phyloP scores from a whole-genome alignment of 2,797 vertebrate species.

The Apogon hyalosoma region DNA sequence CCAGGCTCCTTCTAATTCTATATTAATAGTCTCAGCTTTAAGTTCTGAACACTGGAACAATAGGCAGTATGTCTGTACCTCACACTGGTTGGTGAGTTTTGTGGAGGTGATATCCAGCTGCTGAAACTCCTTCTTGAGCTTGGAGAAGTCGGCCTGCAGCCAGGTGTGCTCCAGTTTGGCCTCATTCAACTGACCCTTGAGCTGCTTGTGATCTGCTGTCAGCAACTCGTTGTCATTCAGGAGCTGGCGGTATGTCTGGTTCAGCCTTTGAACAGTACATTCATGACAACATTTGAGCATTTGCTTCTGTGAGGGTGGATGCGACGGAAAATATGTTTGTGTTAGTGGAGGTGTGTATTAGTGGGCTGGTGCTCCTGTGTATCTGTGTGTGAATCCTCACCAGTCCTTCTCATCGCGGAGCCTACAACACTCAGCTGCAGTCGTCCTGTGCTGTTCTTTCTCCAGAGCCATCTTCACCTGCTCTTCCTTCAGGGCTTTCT shows the following conservation, averaged over 20 bases:
- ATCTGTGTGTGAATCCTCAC: slow-evolving; percentile 73
- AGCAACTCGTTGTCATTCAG: slow-evolving; percentile 89
- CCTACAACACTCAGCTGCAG: slow-evolving; percentile 88
- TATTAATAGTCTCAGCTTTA: no score
- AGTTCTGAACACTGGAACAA: not conserved
- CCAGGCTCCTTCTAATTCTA: no score
- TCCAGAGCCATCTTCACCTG: slow-evolving; percentile 92
- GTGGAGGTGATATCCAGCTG: slow-evolving; percentile 92
- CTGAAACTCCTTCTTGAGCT: slow-evolving; percentile 92
- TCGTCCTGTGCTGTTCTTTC: slow-evolving; percentile 87
- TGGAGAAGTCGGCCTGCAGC: slow-evolving; percentile 91
- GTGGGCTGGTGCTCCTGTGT: not conserved
- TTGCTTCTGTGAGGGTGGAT: not conserved
- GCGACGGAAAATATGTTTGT: not conserved
- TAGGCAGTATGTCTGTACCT: slow-evolving; percentile 79
- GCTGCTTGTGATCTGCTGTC: slow-evolving; percentile 89
- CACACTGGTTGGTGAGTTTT: slow-evolving; percentile 93
- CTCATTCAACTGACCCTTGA: slow-evolving; percentile 91
- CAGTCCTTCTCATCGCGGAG: slow-evolving; percentile 92
- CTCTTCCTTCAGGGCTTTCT: slow-evolving; percentile 89
- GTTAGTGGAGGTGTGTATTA: not conserved
- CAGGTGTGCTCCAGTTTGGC: slow-evolving; percentile 92
- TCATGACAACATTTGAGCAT: not conserved
- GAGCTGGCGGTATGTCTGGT: slow-evolving; percentile 88
- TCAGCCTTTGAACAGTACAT: slow-evolving; percentile 79